phyloP scores from a whole-genome alignment of 2,797 vertebrate species.

The Sebastes ruberrimus region DNA sequence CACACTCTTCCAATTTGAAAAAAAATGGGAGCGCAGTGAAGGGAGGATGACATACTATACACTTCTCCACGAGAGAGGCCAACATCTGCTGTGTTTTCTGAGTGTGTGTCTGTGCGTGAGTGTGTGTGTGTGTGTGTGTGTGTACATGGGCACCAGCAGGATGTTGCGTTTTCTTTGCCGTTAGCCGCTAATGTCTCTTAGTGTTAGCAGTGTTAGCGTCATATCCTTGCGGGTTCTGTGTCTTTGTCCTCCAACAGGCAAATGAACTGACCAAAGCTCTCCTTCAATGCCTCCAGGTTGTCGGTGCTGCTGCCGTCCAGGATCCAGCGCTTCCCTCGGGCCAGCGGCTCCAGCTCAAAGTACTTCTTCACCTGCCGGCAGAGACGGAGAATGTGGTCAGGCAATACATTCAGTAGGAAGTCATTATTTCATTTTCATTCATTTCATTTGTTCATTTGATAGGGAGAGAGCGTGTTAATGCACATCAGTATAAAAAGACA shows the following conservation, averaged over 20 bases:
- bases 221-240: conserved; percentile 90
- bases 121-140: conserved; percentile 25
- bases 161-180: conserved; percentile 16
- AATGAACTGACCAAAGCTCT: conserved; percentile 94
- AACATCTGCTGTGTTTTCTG: conserved; percentile 36
- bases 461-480: too few relatives aligned
- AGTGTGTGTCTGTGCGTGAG: conserved; percentile 40
- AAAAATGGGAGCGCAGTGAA: conserved; percentile 31
- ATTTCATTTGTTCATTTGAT: too few relatives aligned
- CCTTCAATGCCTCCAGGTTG: conserved; percentile 91
- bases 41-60: conserved; percentile 45
- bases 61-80: conserved; percentile 48
- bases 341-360: conserved; percentile 97
- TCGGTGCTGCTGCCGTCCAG: conserved; percentile 91
- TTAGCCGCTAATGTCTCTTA: conserved; percentile 50
- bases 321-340: conserved; percentile 95
- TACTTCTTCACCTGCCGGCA: conserved; percentile 92
- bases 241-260: conserved; percentile 94
- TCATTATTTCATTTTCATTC: too few relatives aligned
- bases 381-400: conserved; percentile 27
- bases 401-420: neutral
- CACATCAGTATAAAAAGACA: too few relatives aligned
- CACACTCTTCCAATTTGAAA: conserved; percentile 31
- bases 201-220: conserved; percentile 75
- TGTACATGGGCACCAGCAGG: conserved; percentile 45